Conservation (phyloP, 2,113 vertebrate species). For the Cichladusa arquata region DNA sequence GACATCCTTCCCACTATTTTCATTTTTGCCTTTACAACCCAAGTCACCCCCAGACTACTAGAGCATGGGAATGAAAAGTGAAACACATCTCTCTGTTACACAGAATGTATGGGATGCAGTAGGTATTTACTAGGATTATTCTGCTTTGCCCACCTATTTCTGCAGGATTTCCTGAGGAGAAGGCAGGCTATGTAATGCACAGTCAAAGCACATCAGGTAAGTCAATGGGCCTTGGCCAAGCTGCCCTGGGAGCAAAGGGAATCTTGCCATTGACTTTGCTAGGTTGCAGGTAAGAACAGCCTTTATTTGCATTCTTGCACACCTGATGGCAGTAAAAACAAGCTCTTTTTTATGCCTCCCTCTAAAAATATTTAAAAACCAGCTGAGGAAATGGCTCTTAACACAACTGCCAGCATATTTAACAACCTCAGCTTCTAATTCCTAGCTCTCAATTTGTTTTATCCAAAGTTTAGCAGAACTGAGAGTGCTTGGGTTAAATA, state of each 20-base stretch:
- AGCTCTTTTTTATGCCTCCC: not conserved
- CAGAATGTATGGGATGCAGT: not conserved
- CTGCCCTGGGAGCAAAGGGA: not conserved
- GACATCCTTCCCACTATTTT: not conserved
- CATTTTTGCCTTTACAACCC: not conserved
- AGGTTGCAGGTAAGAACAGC: slow-evolving; percentile 12
- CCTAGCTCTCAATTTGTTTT: slow-evolving; percentile 9
- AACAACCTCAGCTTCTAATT: slow-evolving; percentile 1
- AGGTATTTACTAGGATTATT: not conserved
- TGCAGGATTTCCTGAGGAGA: not conserved
- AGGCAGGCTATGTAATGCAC: not conserved
- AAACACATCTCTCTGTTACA: not conserved
- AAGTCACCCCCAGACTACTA: not conserved
- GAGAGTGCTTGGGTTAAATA: slow-evolving; percentile 25
- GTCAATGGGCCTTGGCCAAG: not conserved
- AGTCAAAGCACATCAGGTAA: not conserved
- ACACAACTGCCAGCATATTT: not conserved
- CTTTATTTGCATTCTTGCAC: not conserved
- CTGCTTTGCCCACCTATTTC: not conserved
- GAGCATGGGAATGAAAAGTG: not conserved
- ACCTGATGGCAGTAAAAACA: slow-evolving; percentile 48
- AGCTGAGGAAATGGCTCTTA: slow-evolving; percentile 24
- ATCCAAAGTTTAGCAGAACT: slow-evolving; percentile 16
- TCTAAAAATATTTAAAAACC: slow-evolving; percentile 2
- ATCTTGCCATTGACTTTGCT: not conserved